Evolutionary conservation across 2,888 invertebrate genomes (phyloP).

Genomic region (Dorcus parallelipipedus): DNA sequence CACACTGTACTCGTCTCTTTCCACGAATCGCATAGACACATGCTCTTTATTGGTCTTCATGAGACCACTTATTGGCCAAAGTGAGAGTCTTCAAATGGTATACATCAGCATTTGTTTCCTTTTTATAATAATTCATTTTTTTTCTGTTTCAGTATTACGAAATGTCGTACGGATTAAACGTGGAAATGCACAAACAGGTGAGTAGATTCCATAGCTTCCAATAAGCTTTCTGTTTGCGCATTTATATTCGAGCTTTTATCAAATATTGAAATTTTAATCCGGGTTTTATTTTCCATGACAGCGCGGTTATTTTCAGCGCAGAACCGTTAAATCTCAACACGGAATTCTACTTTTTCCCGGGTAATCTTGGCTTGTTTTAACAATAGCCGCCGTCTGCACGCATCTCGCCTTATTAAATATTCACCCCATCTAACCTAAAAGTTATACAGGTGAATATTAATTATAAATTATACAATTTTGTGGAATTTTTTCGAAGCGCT

Average conservation of each 20-base stretch:
- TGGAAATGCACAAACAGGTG: slow-evolving; percentile 98
- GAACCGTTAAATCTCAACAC: slow-evolving; percentile 24
- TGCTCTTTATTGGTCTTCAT: no score
- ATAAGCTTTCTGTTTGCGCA: background rate
- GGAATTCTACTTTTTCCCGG: slow-evolving; percentile 29
- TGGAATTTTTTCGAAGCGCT: no score
- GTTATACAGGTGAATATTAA: slow-evolving; percentile 17
- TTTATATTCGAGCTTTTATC: slow-evolving; percentile 12
- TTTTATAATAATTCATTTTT: slow-evolving; percentile 20
- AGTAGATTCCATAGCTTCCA: slow-evolving; percentile 37
- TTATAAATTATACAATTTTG: slow-evolving; percentile 10
- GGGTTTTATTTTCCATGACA: slow-evolving; percentile 16
- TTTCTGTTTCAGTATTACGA: slow-evolving; percentile 90
- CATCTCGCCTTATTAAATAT: slow-evolving; percentile 21
- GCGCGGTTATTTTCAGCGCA: slow-evolving; percentile 27
- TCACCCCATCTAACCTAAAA: slow-evolving; percentile 14
- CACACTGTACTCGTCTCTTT: no score
- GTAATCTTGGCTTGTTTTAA: slow-evolving; percentile 28
- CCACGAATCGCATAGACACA: no score
- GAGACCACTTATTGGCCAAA: no score
- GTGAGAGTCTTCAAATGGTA: no score
- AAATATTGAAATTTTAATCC: slow-evolving; percentile 24
- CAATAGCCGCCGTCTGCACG: slow-evolving; percentile 16
- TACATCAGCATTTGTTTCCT: background rate
- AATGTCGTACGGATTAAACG: slow-evolving; percentile 95